Conservation (phyloP, 1,140 invertebrate species). For the Araneus ventricosus region DNA sequence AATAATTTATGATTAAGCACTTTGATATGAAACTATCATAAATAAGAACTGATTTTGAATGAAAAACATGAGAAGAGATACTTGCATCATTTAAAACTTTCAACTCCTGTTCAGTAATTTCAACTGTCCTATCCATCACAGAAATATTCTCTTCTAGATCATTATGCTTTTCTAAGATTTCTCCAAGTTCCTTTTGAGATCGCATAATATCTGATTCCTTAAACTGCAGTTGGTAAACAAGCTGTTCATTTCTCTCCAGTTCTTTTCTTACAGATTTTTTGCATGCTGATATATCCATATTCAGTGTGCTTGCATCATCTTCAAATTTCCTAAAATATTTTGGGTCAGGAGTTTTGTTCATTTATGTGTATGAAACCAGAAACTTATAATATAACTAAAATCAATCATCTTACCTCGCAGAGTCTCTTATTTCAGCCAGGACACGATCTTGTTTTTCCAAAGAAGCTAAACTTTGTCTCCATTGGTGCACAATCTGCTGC, state of each 20-base stretch:
- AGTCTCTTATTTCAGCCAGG: slow-evolving; percentile 49
- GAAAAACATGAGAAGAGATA: not conserved
- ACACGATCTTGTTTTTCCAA: slow-evolving; percentile 62
- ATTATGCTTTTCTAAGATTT: slow-evolving; percentile 3
- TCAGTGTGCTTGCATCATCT: slow-evolving; percentile 36
- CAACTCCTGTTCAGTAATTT: slow-evolving; percentile 63
- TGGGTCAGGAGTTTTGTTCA: not conserved
- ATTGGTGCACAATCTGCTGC: slow-evolving; percentile 68
- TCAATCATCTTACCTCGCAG: slow-evolving; percentile 12
- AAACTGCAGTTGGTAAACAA: slow-evolving; percentile 29
- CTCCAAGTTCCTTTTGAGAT: slow-evolving; percentile 21
- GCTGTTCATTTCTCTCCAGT: slow-evolving; percentile 63
- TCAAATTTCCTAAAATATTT: slow-evolving; percentile 54
- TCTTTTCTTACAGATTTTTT: slow-evolving; percentile 69
- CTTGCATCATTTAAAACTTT: slow-evolving; percentile 53
- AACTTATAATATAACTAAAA: not conserved
- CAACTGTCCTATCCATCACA: slow-evolving; percentile 56
- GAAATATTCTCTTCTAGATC: slow-evolving; percentile 62
- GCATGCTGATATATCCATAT: slow-evolving; percentile 61
- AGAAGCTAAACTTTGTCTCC: slow-evolving; percentile 67
- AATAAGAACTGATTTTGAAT: not conserved
- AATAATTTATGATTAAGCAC: too few species aligned
- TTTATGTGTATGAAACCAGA: not conserved
- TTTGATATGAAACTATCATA: too few species aligned
- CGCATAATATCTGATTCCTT: slow-evolving; percentile 56